Percentiles rank a stretch among this genome's conserved stretches.
Conservation (phyloP, 2,113 vertebrate species). For the Pristiophorus japonicus region DNA sequence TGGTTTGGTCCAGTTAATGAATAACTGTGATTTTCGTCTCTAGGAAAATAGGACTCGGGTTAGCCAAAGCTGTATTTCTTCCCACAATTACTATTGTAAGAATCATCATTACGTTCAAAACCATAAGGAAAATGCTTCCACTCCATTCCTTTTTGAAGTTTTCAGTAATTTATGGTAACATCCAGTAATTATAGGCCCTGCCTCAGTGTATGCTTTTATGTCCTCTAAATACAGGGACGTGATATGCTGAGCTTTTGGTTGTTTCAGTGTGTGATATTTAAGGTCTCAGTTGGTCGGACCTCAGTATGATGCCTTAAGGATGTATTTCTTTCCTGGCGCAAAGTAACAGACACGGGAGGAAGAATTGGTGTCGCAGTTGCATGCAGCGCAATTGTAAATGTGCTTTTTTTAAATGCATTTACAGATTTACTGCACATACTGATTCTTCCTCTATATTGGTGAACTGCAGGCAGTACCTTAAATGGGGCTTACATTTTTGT, state of each 20-base stretch:
- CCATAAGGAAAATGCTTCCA: not conserved
- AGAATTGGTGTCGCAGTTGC: not conserved
- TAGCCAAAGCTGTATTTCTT: not conserved
- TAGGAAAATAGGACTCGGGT: not conserved
- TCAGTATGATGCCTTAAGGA: not conserved
- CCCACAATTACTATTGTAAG: slow-evolving; percentile 1
- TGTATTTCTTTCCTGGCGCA: not conserved
- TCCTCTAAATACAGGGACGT: not conserved
- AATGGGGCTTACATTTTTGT: not conserved
- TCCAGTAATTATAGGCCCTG: not conserved
- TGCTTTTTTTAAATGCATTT: not conserved
- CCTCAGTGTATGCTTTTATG: not conserved
- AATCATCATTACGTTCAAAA: not conserved
- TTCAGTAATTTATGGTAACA: not conserved
- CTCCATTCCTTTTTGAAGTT: not conserved
- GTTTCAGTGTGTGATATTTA: not conserved
- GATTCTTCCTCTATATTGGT: not conserved
- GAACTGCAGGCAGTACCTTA: not conserved
- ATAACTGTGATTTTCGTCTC: not conserved
- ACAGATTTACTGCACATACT: not conserved
- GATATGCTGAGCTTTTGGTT: not conserved
- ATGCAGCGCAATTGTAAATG: not conserved
- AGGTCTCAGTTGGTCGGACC: not conserved
- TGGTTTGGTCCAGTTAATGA: not conserved
- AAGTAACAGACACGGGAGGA: not conserved